Conservation (phyloP, 2,888 invertebrate genomes). For the Mayetiola destructor region DNA sequence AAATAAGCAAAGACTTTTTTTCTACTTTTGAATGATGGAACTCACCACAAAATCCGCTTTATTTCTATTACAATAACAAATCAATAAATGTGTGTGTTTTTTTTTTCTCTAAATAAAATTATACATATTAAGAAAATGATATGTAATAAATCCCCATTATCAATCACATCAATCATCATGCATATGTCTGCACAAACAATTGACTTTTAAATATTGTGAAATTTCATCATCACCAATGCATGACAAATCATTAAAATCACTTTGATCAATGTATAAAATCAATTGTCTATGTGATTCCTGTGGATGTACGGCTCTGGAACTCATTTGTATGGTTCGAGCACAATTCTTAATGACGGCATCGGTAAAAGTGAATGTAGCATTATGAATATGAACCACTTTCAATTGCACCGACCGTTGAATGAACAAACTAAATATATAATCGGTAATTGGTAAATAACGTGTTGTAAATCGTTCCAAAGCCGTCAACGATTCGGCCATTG, state of each 20-base stretch:
- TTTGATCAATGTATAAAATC: background rate
- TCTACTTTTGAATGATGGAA: too few species aligned
- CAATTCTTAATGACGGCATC: background rate
- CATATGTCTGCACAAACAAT: background rate
- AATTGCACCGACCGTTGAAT: background rate
- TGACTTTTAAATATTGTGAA: background rate
- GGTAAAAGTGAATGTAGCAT: background rate
- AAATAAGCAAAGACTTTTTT: too few species aligned
- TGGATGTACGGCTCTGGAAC: background rate
- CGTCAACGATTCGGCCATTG: background rate
- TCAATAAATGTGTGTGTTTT: background rate
- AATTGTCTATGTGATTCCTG: background rate
- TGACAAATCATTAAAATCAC: background rate
- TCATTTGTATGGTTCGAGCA: background rate
- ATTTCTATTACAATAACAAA: too few species aligned
- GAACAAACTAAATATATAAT: background rate
- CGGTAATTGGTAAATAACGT: background rate
- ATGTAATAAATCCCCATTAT: too few species aligned
- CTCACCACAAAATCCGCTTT: too few species aligned
- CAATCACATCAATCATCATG: background rate
- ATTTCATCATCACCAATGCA: background rate
- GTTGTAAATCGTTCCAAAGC: background rate
- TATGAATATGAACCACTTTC: background rate
- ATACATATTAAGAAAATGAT: too few species aligned
- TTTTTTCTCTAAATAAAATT: background rate